Evolutionary conservation across 2,888 invertebrate genomes (phyloP), one percentile per base, ranked within the genome.

Genomic region (Polyommatus icarus): DNA sequence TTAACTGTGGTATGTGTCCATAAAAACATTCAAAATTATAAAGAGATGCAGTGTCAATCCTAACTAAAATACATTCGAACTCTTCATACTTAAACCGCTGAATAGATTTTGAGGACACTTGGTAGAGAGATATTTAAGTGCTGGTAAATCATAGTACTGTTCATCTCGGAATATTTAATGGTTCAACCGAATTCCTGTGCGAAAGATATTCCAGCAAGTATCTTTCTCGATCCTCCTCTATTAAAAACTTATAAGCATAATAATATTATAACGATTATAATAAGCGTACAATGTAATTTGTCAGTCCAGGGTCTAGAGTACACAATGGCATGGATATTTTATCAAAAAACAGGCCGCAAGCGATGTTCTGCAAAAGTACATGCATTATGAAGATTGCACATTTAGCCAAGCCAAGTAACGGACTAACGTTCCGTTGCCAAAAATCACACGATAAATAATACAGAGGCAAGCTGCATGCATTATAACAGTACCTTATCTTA

Each of bases 331-430:
- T 81, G 83, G 85, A 81, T 79, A 79, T 77, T 72, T 67, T 83
- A 83, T 85, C 83, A 84, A 84, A 85, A 86, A 86, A 85, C 79
- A 81, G 81, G 83, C 87, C 86, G 84, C 85, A 84, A 85, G 87
- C 89, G 85, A 85, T 87, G 87, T 84, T 86, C 88, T 85, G 88
- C 89, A 91, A 91, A 92, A 92, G 89, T 88, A 89, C 91, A 93
- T 93, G 93, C 93, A 94, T 94, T 93, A 94, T 92, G 92, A 92
- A 94, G 94, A 94, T 93, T 93, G 91, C 89, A 89, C 90, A 92
- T 93, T 92, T 91, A 91, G 90, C 90, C 89, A 88, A 91, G 91
- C 92, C 92, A 92, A 77, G 77, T 77, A 72, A 87, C 86, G 87
- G 87, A 85, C 88, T 87, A 87, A 88, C 88, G 86, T 85, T 87